These are phyloP conservation scores for Megaustenia siamemsis DNA, from an alignment of 2,888 invertebrate species.

Conservation along the genomic window DNA sequence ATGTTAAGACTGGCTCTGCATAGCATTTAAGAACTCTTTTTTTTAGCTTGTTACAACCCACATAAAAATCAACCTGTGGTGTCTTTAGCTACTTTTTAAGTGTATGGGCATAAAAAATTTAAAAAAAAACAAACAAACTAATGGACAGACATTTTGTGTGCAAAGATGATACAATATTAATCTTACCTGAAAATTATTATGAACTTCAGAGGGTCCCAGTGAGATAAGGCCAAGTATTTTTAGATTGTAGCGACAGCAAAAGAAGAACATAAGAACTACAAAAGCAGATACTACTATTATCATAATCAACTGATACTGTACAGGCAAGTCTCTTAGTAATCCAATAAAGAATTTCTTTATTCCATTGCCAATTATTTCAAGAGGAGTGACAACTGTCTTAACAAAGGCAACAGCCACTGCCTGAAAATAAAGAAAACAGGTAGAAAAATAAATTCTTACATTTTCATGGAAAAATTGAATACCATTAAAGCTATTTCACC, in stretches of 20 bases:
- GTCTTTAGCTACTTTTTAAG: no score
- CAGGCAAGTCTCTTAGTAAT: constrained; percentile 42
- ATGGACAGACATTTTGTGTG: no score
- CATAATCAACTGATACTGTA: constrained; percentile 30
- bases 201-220: background rate
- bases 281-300: background rate
- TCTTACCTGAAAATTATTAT: background rate
- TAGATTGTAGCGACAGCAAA: background rate
- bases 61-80: no score
- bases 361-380: constrained; percentile 44
- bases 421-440: constrained; percentile 4
- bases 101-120: no score
- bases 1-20: no score
- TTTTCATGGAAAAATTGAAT: background rate
- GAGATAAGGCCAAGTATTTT: background rate
- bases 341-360: constrained; percentile 41
- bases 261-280: background rate
- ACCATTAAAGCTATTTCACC: no score
- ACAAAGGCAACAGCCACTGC: constrained; percentile 43
- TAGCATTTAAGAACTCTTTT: no score
- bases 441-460: background rate
- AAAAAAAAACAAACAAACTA: no score
- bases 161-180: background rate
- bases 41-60: no score
- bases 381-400: constrained; percentile 36